These are phyloP conservation scores for Pimpla rufipes DNA, from an alignment of 2,888 invertebrate species.

Conservation along the genomic window DNA sequence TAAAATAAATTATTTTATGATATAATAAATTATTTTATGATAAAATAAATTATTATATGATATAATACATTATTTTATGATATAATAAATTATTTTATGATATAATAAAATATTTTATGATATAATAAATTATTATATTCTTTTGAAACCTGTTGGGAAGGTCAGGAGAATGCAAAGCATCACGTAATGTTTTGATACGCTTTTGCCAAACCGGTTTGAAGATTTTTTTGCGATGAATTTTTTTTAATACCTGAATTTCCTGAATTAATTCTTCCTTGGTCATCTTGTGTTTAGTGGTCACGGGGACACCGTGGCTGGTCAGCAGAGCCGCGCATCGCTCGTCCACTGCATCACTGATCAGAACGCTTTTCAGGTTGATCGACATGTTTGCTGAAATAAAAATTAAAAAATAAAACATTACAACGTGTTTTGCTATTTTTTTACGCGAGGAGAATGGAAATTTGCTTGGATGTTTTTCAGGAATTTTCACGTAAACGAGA, in stretches of 20 bases:
- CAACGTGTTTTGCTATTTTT: background rate
- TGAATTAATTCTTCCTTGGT: slow-evolving; percentile 92
- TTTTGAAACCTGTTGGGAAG: too few species aligned
- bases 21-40: too few species aligned
- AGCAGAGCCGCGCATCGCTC: slow-evolving; percentile 94
- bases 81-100: too few species aligned
- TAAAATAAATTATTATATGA: too few species aligned
- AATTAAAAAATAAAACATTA: slow-evolving; percentile 27
- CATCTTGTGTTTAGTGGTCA: slow-evolving; percentile 92
- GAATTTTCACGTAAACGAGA: background rate
- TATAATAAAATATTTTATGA: too few species aligned
- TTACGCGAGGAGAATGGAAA: background rate
- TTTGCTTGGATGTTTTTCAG: slow-evolving; percentile 15
- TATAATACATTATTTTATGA: too few species aligned
- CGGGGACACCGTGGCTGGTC: slow-evolving; percentile 91
- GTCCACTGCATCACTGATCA: slow-evolving; percentile 98
- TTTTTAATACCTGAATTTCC: slow-evolving; percentile 91
- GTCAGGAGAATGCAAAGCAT: background rate
- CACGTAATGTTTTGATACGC: background rate
- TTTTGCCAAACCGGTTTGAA: background rate
- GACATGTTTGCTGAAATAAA: slow-evolving; percentile 76
- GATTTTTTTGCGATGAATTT: background rate
- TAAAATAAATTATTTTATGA: too few species aligned
- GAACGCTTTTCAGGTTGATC: slow-evolving; percentile 89
- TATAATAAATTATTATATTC: too few species aligned